These are phyloP conservation scores for Trachymyrmex septentrionalis DNA, from an alignment of 1,140 invertebrate genomes.

Conservation along the genomic window DNA sequence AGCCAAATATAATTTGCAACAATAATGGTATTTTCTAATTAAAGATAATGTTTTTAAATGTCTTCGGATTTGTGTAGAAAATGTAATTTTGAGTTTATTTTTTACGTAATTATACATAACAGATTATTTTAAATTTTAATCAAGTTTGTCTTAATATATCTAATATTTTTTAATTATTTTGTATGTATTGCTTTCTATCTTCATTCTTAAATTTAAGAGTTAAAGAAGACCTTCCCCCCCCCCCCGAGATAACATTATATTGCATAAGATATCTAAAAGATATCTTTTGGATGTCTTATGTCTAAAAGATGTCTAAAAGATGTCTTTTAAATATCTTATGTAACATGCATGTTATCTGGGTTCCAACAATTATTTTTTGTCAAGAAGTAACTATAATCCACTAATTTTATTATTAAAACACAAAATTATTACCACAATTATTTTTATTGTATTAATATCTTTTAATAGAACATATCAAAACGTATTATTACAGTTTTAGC, in stretches of 20 bases:
- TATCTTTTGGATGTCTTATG: too few relatives aligned
- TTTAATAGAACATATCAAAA: not conserved
- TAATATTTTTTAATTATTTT: too few relatives aligned
- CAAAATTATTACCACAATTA: not conserved
- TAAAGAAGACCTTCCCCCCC: not conserved
- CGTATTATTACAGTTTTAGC: not conserved
- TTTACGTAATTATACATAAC: not conserved
- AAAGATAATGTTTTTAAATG: not conserved
- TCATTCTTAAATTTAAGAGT: not conserved
- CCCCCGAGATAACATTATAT: too few relatives aligned
- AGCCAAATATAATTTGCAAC: not conserved
- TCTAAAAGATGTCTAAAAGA: too few relatives aligned
- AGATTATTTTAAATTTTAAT: conserved; percentile 7
- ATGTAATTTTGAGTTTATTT: not conserved
- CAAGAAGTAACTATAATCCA: not conserved
- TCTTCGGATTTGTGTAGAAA: not conserved
- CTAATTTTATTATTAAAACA: not conserved
- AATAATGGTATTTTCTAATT: not conserved
- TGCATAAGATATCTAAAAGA: too few relatives aligned
- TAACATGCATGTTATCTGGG: too few relatives aligned
- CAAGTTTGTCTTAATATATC: not conserved
- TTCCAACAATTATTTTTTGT: not conserved
- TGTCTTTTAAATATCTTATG: too few relatives aligned
- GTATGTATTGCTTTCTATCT: not conserved
- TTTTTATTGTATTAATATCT: not conserved